These are phyloP conservation scores for Arctia plantaginis DNA, from an alignment of 2,888 invertebrate genomes.

Conservation along the genomic window DNA sequence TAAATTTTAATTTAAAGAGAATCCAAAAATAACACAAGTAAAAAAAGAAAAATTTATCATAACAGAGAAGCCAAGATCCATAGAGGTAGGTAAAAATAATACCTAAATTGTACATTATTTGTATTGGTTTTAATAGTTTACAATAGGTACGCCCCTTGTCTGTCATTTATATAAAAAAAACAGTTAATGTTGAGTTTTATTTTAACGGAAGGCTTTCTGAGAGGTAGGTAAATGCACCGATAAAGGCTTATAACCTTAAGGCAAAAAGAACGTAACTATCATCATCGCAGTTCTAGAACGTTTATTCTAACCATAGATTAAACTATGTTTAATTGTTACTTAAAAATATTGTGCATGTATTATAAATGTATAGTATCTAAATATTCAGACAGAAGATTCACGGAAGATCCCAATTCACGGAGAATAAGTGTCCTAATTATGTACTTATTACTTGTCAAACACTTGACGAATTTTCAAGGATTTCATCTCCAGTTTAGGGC, in stretches of 20 bases:
- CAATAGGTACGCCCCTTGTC: neutral
- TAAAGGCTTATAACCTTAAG: neutral
- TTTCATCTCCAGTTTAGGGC: neutral
- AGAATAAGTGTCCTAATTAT: neutral
- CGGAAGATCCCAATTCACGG: no score
- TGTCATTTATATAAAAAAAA: neutral
- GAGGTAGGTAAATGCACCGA: neutral
- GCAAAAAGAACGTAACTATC: neutral
- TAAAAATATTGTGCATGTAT: neutral
- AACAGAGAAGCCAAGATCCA: no score
- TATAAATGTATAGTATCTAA: neutral
- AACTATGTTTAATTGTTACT: neutral
- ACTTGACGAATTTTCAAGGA: neutral
- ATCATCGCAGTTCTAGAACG: neutral
- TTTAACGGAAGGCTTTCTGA: neutral
- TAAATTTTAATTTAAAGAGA: neutral
- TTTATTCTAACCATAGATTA: neutral
- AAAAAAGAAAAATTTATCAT: neutral
- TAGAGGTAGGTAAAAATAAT: no score
- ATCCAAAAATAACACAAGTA: neutral
- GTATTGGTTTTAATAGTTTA: neutral
- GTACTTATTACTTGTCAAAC: neutral
- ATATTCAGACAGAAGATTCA: neutral
- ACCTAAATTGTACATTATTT: neutral
- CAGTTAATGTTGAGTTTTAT: neutral